These are phyloP conservation scores for Tenualosa ilisha DNA, from an alignment of 2,797 vertebrate genomes.

Conservation along the genomic window DNA sequence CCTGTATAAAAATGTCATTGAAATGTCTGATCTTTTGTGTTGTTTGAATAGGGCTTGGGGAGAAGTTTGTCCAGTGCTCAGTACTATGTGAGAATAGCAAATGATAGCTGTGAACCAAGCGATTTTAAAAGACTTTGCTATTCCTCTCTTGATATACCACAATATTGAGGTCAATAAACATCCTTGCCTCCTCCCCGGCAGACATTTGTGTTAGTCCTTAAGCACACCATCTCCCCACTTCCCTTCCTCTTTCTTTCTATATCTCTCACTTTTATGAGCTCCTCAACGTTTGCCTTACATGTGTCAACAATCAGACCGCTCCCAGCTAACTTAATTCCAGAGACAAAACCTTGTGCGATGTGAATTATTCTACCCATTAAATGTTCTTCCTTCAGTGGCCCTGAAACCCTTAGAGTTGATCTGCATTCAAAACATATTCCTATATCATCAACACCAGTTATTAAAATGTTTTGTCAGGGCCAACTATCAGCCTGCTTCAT, in stretches of 20 bases:
- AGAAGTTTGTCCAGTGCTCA: not conserved
- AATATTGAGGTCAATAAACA: not conserved
- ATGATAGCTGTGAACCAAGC: not conserved
- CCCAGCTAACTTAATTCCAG: not conserved
- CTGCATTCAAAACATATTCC: not conserved
- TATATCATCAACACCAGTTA: not conserved
- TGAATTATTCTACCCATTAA: not conserved
- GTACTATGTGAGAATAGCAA: not conserved
- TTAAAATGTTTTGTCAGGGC: constrained; percentile 21
- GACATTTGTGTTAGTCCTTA: not conserved
- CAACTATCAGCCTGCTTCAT: not conserved
- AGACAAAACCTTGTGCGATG: not conserved
- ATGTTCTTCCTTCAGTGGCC: not conserved
- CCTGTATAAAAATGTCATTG: not conserved
- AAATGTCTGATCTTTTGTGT: not conserved
- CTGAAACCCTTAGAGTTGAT: not conserved
- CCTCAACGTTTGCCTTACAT: not conserved
- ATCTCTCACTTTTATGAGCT: not conserved
- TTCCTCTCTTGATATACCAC: not conserved
- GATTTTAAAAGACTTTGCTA: not conserved
- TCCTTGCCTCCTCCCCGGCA: not conserved
- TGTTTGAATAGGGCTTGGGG: constrained; percentile 15
- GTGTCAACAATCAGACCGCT: not conserved
- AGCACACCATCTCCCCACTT: not conserved
- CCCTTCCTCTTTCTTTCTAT: not conserved